Conservation (phyloP, 2,113 vertebrate genomes). For the Lycaon pictus region DNA sequence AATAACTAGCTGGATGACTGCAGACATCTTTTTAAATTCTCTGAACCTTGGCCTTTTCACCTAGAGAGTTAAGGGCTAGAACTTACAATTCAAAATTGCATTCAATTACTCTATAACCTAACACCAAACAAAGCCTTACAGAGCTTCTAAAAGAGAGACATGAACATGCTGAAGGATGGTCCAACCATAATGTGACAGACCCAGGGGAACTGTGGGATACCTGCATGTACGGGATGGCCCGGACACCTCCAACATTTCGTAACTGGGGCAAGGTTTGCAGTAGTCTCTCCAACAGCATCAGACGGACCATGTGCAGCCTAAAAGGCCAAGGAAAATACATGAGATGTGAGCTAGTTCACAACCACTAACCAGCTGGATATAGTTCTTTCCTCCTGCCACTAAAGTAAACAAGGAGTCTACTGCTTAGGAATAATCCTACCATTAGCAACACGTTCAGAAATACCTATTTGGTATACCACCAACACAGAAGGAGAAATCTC, state of each 20-base stretch:
- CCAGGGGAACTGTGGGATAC: conserved; percentile 70
- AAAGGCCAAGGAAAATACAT: conserved; percentile 4
- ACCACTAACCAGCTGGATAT: neutral
- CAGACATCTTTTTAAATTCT: neutral
- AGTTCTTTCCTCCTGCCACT: neutral
- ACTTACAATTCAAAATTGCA: conserved; percentile 6
- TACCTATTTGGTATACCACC: neutral
- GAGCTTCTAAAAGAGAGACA: neutral
- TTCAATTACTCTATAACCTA: neutral
- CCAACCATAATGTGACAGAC: neutral
- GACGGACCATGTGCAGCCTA: conserved; percentile 98
- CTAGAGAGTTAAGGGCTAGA: conserved; percentile 20
- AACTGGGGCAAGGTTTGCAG: conserved; percentile 96
- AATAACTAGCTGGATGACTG: neutral
- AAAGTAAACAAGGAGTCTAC: neutral
- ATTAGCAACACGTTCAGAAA: conserved; percentile 17
- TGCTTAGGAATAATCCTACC: neutral
- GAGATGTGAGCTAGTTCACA: neutral
- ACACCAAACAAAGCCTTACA: neutral
- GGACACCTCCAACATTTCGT: conserved; percentile 96
- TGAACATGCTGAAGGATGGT: neutral
- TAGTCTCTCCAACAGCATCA: conserved; percentile 97
- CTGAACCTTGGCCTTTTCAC: neutral
- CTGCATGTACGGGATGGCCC: conserved; percentile 99
- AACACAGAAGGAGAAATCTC: neutral